These are phyloP conservation scores for Nasua narica DNA, from an alignment of 2,797 vertebrate species.

Conservation along the genomic window DNA sequence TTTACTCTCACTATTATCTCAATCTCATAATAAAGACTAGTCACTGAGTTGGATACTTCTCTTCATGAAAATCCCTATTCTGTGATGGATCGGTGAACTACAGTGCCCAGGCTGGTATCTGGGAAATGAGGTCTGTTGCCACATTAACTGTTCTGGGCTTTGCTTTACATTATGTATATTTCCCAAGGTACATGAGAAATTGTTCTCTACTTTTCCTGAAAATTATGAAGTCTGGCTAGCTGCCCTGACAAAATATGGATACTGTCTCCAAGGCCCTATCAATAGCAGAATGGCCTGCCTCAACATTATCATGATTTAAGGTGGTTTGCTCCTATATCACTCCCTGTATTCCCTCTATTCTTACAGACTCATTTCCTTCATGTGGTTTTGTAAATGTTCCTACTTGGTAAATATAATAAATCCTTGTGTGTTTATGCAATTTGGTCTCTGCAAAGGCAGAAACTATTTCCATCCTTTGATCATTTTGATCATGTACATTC, in stretches of 20 bases:
- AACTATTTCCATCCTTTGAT: not conserved
- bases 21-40: not conserved
- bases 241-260: not conserved
- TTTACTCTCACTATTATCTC: not conserved
- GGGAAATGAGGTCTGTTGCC: not conserved
- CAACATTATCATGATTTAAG: rapidly evolving
- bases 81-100: not conserved
- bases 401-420: not conserved
- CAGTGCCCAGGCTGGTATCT: not conserved
- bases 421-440: not conserved
- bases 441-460: not conserved
- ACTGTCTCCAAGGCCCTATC: not conserved
- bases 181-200: not conserved
- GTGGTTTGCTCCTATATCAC: rapidly evolving
- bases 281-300: not conserved
- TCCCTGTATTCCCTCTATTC: not conserved
- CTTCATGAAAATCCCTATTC: not conserved
- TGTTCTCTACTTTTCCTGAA: not conserved
- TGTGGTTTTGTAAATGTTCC: not conserved
- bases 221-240: not conserved
- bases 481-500: not conserved
- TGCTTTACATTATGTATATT: not conserved
- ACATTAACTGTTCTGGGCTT: not conserved
- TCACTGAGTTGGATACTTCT: not conserved
- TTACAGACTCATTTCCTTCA: not conserved